Evolutionary conservation across 2,797 vertebrate species (phyloP).

Genomic region (Phrynocephalus vlangalii): DNA sequence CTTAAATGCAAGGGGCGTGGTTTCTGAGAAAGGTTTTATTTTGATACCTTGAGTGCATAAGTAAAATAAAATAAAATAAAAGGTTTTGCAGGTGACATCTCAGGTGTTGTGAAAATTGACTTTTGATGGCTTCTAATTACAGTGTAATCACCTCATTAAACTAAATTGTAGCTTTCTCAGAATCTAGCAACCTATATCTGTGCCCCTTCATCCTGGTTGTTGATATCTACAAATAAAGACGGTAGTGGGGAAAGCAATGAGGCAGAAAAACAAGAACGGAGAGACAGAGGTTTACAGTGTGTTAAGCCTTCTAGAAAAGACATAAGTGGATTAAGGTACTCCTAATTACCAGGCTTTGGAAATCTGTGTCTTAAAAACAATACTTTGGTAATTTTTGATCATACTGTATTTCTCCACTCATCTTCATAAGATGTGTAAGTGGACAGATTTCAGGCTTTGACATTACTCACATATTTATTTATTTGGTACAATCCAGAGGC

Average conservation of each 20-base stretch:
- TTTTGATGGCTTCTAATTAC: background rate
- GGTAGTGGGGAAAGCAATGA: constrained; percentile 22
- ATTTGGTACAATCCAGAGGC: too few species aligned
- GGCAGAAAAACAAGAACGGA: constrained; percentile 22
- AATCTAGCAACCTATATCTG: constrained; percentile 20
- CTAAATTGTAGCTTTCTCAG: constrained; percentile 14
- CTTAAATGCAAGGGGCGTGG: background rate
- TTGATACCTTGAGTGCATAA: background rate
- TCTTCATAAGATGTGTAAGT: constrained; percentile 37
- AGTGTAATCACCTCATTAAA: fast-evolving
- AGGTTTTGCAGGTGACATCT: background rate
- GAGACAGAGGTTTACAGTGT: constrained; percentile 34
- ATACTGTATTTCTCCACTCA: constrained; percentile 56
- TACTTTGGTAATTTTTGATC: constrained; percentile 63
- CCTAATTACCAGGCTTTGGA: constrained; percentile 66
- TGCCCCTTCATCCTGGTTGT: background rate
- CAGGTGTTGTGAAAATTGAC: background rate
- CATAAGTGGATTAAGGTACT: constrained; percentile 55
- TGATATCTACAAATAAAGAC: constrained; percentile 21
- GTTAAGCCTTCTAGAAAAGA: constrained; percentile 40
- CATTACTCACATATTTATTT: background rate
- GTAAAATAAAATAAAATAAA: background rate
- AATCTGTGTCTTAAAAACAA: constrained; percentile 57
- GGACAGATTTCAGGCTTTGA: background rate
- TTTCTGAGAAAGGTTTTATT: background rate